A percentile compares a stretch with the other conserved stretches of the same genome.
These are phyloP conservation scores for Druon quercuslanigerum DNA, from an alignment of 1,140 invertebrate species.

Conservation along the genomic window DNA sequence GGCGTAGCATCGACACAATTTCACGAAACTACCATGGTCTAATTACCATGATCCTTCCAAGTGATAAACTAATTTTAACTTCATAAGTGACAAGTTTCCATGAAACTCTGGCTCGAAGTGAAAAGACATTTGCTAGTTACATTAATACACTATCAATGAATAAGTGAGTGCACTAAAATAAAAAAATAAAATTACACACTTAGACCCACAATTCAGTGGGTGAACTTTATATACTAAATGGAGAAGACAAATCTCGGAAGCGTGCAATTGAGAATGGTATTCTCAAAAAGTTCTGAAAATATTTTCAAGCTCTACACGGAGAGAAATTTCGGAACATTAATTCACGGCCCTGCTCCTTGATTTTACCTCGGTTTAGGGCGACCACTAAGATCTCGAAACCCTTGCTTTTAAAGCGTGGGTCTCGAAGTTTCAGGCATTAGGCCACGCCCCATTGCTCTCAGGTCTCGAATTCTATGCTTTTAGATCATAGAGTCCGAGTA, in stretches of 20 bases:
- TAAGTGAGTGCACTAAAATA: not conserved
- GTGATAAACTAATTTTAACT: slow-evolving; percentile 3
- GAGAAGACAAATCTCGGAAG: not conserved
- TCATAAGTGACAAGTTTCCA: not conserved
- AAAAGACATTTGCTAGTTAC: not conserved
- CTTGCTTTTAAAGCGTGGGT: too few relatives aligned
- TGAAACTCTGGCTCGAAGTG: not conserved
- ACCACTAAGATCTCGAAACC: too few relatives aligned
- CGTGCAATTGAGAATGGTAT: not conserved
- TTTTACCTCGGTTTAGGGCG: too few relatives aligned
- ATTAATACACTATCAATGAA: not conserved
- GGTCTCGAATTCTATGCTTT: too few relatives aligned
- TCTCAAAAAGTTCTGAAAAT: not conserved
- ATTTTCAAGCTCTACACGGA: too few relatives aligned
- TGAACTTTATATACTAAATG: not conserved
- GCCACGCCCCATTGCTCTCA: too few relatives aligned
- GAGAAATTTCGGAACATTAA: too few relatives aligned
- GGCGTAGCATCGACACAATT: slow-evolving; percentile 51
- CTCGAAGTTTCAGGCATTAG: too few relatives aligned
- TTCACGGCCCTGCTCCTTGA: too few relatives aligned
- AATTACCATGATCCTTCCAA: slow-evolving; percentile 4
- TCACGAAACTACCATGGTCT: slow-evolving; percentile 57
- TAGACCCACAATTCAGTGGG: not conserved
- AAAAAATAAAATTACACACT: not conserved
- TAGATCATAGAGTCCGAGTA: too few relatives aligned